phyloP scores from a whole-genome alignment of 2,888 invertebrate genomes.

The Apamea monoglypha region DNA sequence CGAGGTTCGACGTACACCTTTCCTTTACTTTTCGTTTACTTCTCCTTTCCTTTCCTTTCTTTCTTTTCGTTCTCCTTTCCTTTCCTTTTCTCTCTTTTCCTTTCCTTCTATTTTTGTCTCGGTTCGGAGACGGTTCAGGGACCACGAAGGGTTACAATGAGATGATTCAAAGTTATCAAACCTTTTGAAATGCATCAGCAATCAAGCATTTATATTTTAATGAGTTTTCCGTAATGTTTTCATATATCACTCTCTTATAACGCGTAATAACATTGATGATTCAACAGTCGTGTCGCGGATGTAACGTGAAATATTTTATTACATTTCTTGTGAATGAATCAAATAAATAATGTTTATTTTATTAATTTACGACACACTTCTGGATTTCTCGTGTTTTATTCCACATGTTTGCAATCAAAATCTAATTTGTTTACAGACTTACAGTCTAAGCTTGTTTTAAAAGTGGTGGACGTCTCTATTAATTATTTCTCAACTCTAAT shows the following conservation, averaged over 20 bases:
- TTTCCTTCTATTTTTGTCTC: no score
- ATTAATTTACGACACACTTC: slow-evolving; percentile 32
- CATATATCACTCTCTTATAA: background rate
- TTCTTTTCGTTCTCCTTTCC: no score
- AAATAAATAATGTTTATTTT: slow-evolving; percentile 37
- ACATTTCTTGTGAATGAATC: slow-evolving; percentile 42
- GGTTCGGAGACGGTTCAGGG: background rate
- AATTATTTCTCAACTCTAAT: slow-evolving; percentile 28
- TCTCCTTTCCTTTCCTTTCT: no score
- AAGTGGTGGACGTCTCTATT: slow-evolving; percentile 12
- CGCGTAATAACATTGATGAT: slow-evolving; percentile 31
- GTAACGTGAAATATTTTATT: slow-evolving; percentile 41
- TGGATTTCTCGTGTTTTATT: slow-evolving; percentile 15
- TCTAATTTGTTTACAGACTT: slow-evolving; percentile 23
- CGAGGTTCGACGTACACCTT: no score
- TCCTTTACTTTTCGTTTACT: no score
- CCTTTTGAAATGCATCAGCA: background rate
- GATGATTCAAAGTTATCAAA: background rate
- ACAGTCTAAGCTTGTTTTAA: background rate
- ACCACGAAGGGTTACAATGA: background rate
- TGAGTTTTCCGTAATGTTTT: background rate
- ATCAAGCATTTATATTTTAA: slow-evolving; percentile 8
- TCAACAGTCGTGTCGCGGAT: slow-evolving; percentile 21
- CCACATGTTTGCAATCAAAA: slow-evolving; percentile 26
- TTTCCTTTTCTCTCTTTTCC: no score